Base-by-base conservation (phyloP, 1,140 invertebrate species). In the Panagrolaimus sp. region DNA sequence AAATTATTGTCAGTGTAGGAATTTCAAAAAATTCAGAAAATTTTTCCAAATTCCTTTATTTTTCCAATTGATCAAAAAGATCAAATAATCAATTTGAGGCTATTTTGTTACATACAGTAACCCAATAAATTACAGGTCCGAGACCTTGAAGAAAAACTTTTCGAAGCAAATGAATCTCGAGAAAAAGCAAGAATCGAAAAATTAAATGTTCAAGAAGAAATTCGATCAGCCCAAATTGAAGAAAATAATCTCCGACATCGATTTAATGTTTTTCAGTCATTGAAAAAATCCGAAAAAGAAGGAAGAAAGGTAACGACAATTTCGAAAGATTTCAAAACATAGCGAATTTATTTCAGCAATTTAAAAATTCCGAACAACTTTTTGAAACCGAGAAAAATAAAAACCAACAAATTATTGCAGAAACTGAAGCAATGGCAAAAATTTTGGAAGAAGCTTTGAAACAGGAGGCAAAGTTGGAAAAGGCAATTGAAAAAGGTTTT, bases 191-290 rank as follows among this genome's bases (percentile, higher is more conserved):
- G 28, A 24, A 14, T 28, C 3, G 52, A 58, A 4, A 58, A 17
- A 24, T n/a, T 58, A 8, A 21, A 21, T 8, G 14, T 1, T 5
- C 21, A 58, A 17, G 52, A 58, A 12, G 0, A 12, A 14, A 58
- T 58, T 58, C 52, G 52, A 28, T 28, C 21, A 12, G 52, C 52
- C 10, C 21, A 24, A 58, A 17, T 58, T 28, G 52, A 58, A 26
- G 52, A 58, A 58, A 58, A 58, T 14, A 58, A 58, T 24, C 52
- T 58, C 28, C 52, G 52, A 8, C 52, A 58, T 58, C 52, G 52
- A 28, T 58, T 26, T 21, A 58, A 58, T 58, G 52, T 58, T n/a
- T 58, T 58, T 26, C 21, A 26, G 5, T 21, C 21, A 21, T 58
- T 58, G 5, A 58, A 58, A 21, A 58, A 26, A 21, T 21, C 21